These are phyloP conservation scores for Trichechus manatus DNA, from an alignment of 2,113 vertebrate genomes.

Conservation along the genomic window DNA sequence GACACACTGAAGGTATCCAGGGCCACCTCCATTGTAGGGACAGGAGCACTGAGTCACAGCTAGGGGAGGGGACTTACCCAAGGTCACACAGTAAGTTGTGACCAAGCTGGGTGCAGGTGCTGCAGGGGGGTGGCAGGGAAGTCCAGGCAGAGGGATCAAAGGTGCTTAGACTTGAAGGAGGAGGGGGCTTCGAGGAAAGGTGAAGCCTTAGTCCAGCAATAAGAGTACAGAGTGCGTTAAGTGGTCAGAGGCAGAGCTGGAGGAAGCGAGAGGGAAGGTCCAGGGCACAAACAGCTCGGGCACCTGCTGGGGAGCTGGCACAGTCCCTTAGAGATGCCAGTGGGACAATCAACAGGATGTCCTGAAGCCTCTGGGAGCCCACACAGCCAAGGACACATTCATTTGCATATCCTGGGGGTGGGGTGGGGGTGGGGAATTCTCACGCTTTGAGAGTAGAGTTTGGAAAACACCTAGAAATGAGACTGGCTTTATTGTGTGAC, in stretches of 20 bases:
- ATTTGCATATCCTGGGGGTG: neutral
- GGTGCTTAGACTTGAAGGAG: neutral
- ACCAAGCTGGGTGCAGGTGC: neutral
- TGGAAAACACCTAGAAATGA: neutral
- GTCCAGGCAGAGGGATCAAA: neutral
- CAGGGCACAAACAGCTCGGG: neutral
- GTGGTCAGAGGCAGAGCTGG: neutral
- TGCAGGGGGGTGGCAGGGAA: neutral
- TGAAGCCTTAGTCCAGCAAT: neutral
- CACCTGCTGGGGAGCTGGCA: neutral
- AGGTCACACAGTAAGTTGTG: neutral
- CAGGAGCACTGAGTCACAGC: neutral
- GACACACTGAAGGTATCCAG: neutral
- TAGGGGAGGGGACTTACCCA: neutral
- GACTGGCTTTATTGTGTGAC: neutral
- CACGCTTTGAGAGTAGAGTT: neutral
- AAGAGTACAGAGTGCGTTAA: neutral
- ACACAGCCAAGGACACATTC: neutral
- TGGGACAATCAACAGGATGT: fast-evolving
- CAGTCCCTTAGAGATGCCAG: neutral
- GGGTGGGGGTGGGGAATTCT: neutral
- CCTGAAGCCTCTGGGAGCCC: neutral
- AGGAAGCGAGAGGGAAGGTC: neutral
- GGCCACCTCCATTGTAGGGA: neutral
- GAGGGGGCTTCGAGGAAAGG: neutral